Percentiles rank a stretch among this genome's conserved stretches.
Conservation (phyloP, 2,797 vertebrate genomes). For the Sebastes oblongus region DNA sequence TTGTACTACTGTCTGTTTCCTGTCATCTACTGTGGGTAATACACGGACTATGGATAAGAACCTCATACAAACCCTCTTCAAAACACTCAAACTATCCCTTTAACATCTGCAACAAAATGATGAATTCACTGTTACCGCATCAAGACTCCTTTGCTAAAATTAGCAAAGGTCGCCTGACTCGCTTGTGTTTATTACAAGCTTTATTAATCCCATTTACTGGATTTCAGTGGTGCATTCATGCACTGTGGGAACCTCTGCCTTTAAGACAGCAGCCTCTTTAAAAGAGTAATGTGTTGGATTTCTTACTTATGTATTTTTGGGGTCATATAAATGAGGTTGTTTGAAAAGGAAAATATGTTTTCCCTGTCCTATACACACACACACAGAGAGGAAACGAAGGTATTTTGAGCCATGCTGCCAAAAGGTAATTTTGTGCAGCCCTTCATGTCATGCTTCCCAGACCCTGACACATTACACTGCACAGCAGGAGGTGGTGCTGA, state of each 20-base stretch:
- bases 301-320: neutral
- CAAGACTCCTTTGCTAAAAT: neutral
- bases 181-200: neutral
- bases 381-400: neutral
- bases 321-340: neutral
- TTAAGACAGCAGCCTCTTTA: neutral
- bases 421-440: neutral
- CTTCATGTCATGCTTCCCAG: neutral
- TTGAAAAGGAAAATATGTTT: neutral
- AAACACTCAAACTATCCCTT: neutral
- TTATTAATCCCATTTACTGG: neutral
- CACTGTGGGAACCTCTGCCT: neutral
- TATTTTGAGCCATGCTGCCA: neutral
- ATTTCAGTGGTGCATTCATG: neutral
- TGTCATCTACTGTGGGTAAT: too few species aligned
- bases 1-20: too few species aligned
- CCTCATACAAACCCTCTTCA: accelerated
- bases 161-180: neutral
- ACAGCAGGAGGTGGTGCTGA: conserved; percentile 21
- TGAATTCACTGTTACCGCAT: neutral
- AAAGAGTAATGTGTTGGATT: neutral
- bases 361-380: too few species aligned
- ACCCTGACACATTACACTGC: neutral
- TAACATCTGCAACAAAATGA: neutral
- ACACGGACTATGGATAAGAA: too few species aligned